Conservation (phyloP, 2,888 invertebrate species). For the Chironomus tentans region DNA sequence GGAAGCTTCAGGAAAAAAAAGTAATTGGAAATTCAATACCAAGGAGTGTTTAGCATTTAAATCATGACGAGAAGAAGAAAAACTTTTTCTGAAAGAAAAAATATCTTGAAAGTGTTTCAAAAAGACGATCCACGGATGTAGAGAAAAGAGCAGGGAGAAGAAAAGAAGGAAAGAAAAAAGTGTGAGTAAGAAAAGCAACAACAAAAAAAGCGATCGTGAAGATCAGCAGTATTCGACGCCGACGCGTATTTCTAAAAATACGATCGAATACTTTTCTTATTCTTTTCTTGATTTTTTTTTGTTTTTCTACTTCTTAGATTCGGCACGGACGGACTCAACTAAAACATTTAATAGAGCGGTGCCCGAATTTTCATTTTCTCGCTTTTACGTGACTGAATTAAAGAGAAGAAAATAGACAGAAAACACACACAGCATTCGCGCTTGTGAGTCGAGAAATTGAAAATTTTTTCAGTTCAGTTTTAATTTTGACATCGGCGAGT, state of each 20-base stretch:
- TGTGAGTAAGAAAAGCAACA: no score
- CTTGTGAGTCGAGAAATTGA: neutral
- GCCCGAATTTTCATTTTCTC: neutral
- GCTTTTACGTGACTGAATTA: neutral
- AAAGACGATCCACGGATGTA: neutral
- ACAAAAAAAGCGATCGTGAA: neutral
- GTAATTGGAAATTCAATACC: no score
- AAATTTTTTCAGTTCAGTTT: conserved; percentile 24
- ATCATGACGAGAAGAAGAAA: neutral
- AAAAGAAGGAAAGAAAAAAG: neutral
- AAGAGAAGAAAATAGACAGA: neutral
- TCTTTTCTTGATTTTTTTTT: neutral
- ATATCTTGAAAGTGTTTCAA: neutral
- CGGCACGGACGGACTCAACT: neutral
- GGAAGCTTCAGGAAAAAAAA: no score
- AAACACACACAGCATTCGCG: neutral
- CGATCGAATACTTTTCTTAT: conserved; percentile 1
- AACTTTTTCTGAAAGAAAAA: neutral
- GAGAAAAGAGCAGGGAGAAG: neutral
- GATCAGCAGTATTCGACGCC: conserved; percentile 11
- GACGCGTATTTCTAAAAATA: conserved; percentile 25
- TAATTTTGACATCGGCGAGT: conserved; percentile 27
- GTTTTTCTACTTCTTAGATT: neutral
- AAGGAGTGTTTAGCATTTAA: neutral
- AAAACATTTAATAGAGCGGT: no score